Conservation (phyloP, 2,797 vertebrate genomes). For the Lepidocolaptes lacrymiger region DNA sequence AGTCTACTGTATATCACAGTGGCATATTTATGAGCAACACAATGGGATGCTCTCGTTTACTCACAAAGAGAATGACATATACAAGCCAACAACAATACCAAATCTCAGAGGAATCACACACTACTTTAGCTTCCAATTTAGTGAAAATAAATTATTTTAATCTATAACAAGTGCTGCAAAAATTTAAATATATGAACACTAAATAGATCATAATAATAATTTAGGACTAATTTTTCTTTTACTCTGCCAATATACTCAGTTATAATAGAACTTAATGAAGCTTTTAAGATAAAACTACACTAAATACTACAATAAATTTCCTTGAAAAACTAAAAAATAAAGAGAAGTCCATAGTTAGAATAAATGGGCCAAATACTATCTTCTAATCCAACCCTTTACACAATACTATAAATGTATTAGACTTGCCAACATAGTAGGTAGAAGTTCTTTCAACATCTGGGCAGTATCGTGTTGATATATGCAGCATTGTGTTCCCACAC, state of each 20-base stretch:
- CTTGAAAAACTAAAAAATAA: neutral
- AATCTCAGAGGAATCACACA: neutral
- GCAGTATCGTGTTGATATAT: accelerated
- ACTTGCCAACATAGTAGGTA: neutral
- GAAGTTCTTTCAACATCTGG: neutral
- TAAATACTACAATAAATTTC: neutral
- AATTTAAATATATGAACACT: neutral
- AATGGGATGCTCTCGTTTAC: neutral
- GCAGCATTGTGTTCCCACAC: neutral
- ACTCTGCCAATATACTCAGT: neutral
- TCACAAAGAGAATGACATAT: neutral
- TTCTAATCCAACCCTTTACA: neutral
- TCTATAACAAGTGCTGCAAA: neutral
- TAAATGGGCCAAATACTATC: neutral
- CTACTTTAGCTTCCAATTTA: neutral
- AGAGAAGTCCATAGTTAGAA: neutral
- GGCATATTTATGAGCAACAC: neutral
- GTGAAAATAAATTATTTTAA: neutral
- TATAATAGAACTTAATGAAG: neutral
- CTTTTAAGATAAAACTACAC: neutral
- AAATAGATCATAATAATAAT: neutral
- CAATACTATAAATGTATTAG: neutral
- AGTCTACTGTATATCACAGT: neutral
- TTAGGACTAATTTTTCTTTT: neutral
- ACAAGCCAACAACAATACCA: neutral